Evolutionary conservation across 2,888 invertebrate genomes (phyloP).

Genomic region (Drosophila cognata): DNA sequence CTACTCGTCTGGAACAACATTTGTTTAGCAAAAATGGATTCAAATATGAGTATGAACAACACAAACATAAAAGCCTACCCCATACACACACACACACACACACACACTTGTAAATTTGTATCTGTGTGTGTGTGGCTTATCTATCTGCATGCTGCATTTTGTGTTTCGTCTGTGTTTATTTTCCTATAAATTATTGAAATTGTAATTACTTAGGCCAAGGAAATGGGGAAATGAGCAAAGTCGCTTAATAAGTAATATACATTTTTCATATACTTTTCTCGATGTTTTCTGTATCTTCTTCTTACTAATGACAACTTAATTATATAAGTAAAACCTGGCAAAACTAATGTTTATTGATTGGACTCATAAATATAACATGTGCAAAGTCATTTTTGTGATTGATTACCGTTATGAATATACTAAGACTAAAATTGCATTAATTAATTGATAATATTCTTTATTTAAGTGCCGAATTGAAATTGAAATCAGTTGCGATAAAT

Average conservation of each 20-base stretch:
- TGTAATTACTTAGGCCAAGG: constrained; percentile 71
- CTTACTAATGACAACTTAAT: constrained; percentile 72
- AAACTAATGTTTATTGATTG: constrained; percentile 33
- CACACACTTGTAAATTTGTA: constrained; percentile 8
- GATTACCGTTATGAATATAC: constrained; percentile 26
- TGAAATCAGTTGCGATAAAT: background rate
- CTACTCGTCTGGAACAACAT: constrained; percentile 54
- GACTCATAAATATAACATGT: background rate
- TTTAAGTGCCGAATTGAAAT: constrained; percentile 6
- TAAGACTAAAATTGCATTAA: constrained; percentile 49
- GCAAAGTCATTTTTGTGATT: constrained; percentile 41
- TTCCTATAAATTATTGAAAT: constrained; percentile 77
- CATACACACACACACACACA: constrained; percentile 6
- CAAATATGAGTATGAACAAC: constrained; percentile 44
- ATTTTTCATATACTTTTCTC: constrained; percentile 22
- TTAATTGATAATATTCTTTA: constrained; percentile 50
- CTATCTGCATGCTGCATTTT: constrained; percentile 37
- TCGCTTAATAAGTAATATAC: constrained; percentile 32
- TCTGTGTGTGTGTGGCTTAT: constrained; percentile 33
- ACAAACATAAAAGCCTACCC: constrained; percentile 21
- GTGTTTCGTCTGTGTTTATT: constrained; percentile 46
- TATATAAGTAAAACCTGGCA: constrained; percentile 53
- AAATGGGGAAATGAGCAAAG: constrained; percentile 34
- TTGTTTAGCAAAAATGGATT: constrained; percentile 68
- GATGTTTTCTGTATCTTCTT: background rate